Evolutionary conservation across 1,140 invertebrate genomes (phyloP).

Genomic region (Cyclargus thomasi): DNA sequence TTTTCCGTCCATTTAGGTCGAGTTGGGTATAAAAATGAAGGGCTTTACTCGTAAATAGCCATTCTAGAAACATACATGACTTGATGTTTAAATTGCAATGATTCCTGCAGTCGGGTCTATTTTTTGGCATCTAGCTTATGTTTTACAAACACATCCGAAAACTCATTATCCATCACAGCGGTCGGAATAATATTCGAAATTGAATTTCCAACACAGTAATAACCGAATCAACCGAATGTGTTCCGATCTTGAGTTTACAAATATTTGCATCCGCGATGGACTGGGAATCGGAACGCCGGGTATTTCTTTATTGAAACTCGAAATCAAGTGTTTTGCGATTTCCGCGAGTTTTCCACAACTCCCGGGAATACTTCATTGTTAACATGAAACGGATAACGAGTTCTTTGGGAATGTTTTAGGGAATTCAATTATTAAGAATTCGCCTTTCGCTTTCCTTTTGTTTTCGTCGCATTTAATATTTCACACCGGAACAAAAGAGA

Average conservation of each 20-base stretch:
- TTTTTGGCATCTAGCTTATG: too few species aligned
- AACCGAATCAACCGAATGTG: background rate
- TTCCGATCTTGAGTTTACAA: background rate
- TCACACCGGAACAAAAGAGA: background rate
- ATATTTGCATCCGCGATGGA: conserved; percentile 4
- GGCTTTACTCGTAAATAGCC: too few species aligned
- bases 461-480: background rate
- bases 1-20: too few species aligned
- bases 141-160: too few species aligned
- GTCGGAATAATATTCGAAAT: too few species aligned
- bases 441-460: background rate
- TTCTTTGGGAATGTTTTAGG: background rate
- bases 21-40: too few species aligned
- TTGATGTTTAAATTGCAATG: too few species aligned
- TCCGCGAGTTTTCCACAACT: background rate
- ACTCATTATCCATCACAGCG: too few species aligned
- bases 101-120: too few species aligned
- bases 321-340: background rate
- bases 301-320: conserved; percentile 10
- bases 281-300: background rate
- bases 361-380: background rate
- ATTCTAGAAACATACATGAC: too few species aligned
- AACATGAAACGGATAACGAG: conserved; percentile 12
- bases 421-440: conserved; percentile 13
- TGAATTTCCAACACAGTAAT: background rate